Percentiles rank a stretch among this genome's conserved stretches.
Evolutionary conservation across 2,113 vertebrate species (phyloP).

Genomic region (Tyto alba): DNA sequence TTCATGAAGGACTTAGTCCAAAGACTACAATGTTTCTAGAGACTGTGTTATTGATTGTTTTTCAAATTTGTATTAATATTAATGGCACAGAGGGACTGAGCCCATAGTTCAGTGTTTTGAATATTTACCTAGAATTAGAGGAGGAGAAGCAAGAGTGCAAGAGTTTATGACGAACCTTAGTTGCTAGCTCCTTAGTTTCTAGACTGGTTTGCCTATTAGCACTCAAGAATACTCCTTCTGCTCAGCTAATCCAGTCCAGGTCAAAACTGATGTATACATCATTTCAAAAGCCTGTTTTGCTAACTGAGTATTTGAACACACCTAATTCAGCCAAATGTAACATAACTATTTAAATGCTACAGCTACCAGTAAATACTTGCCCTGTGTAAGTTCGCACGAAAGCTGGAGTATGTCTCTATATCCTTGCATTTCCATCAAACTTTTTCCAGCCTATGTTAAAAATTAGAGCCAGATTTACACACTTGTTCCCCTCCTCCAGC

Average conservation of each 20-base stretch:
- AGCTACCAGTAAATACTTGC: not conserved
- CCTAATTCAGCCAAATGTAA: not conserved
- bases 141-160: not conserved
- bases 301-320: not conserved
- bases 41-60: not conserved
- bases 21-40: not conserved
- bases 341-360: not conserved
- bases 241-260: not conserved
- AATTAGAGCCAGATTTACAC: not conserved
- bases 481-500: not conserved
- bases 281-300: not conserved
- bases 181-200: not conserved
- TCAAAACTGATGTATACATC: not conserved
- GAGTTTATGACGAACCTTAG: not conserved
- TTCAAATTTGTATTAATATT: not conserved
- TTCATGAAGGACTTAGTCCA: not conserved
- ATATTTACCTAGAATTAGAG: not conserved
- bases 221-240: not conserved
- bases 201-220: not conserved
- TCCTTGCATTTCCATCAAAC: not conserved
- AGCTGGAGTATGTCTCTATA: not conserved
- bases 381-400: not conserved
- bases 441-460: not conserved
- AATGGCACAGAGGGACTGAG: not conserved
- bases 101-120: not conserved